Evolutionary conservation across 2,797 vertebrate species (phyloP), one percentile per base, ranked within the genome.

Genomic region (Notamacropus eugenii): DNA sequence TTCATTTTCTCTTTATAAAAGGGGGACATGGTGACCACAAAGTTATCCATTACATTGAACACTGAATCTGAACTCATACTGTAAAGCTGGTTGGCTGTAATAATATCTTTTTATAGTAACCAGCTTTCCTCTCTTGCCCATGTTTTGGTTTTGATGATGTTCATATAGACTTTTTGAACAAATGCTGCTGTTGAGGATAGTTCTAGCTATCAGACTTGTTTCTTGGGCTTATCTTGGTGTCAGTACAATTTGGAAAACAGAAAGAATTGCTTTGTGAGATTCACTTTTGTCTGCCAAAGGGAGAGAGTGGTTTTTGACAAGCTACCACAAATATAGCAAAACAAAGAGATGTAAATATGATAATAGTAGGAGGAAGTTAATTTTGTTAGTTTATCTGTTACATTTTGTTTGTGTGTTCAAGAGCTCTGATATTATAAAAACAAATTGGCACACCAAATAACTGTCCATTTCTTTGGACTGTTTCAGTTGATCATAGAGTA

Each of bases 191-290:
- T 52, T 97, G 12, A 12, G 93, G 55, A 22, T 93, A 11, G 57
- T 95, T 95, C 67, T 97, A 16, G 67, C 40, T 93, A 55, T 95
- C 90, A 31, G 54, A 9, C 94, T 95, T 95, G 90, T 95, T 31
- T 95, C 10, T 3, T 94, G 34, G 58, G 34, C 1, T 28, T 95
- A 94, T 31, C 0, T 95, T 96, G 56, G 59, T n/a, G 46, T 93
- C 46, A 93, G 4, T 93, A 62, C 92, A 95, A 46, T 97, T 92
- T 40, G 95, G 82, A 93, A 59, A 92, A 90, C 46, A 95, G 74
- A 95, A 95, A 31, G 55, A 90, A 96, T 74, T 74, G 82, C 34
- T 93, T 97, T 92, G 95, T 96, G 90, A 90, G 92, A 29, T 96
- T 94, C 74, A 14, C 28, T 93, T 95, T 92, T 22, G 94, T 91